Conservation (phyloP, 2,113 vertebrate species). For the Centropus unirufus region DNA sequence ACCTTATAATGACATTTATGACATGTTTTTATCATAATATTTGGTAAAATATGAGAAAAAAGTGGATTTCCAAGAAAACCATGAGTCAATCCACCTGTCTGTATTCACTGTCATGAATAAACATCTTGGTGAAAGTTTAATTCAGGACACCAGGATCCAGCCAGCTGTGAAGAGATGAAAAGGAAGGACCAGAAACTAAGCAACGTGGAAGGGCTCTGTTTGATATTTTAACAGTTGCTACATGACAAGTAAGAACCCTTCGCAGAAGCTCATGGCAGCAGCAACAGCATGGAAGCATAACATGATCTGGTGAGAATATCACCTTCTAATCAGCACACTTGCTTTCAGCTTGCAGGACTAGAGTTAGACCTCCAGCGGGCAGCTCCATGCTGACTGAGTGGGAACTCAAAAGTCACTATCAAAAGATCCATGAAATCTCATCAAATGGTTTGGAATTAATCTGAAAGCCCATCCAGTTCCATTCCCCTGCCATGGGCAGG, state of each 20-base stretch:
- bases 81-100: background rate
- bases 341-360: background rate
- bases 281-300: background rate
- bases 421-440: constrained; percentile 4
- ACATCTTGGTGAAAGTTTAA: background rate
- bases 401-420: background rate
- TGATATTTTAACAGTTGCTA: background rate
- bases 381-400: background rate
- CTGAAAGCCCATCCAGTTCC: too few species aligned
- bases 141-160: background rate
- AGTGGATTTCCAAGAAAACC: background rate
- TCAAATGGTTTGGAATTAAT: too few species aligned
- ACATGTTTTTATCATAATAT: background rate
- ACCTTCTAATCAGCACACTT: background rate
- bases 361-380: background rate
- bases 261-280: background rate
- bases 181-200: background rate
- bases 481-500: too few species aligned
- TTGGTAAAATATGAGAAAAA: background rate
- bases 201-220: background rate
- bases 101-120: background rate
- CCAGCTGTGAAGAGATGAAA: background rate
- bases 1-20: background rate
- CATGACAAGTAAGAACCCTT: background rate
- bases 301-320: background rate